Conservation (phyloP, 2,113 vertebrate genomes). For the Solenodon paradoxus region DNA sequence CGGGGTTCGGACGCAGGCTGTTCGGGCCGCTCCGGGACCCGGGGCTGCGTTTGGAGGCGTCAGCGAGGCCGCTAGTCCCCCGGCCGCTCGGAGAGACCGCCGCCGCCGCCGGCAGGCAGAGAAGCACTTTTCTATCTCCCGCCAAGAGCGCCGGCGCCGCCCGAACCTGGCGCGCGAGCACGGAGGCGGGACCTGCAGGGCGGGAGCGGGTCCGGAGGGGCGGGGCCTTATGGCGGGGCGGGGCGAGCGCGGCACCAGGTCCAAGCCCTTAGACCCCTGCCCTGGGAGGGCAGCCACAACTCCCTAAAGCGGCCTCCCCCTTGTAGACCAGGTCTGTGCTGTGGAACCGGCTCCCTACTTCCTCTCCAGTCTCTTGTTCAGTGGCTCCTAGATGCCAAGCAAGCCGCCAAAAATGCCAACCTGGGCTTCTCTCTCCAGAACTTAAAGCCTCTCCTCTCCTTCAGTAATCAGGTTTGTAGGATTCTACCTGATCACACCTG, state of each 20-base stretch:
- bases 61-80: not conserved
- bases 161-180: conserved; percentile 62
- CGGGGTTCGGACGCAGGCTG: conserved; percentile 39
- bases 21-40: conserved; percentile 44
- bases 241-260: not conserved
- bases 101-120: conserved; percentile 36
- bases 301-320: too few species aligned
- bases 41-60: not conserved
- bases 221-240: not conserved
- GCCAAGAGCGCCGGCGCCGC: conserved; percentile 78
- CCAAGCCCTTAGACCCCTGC: fast-evolving
- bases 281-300: too few species aligned
- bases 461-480: not conserved
- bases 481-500: not conserved
- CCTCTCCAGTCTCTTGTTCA: not conserved
- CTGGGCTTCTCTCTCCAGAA: not conserved
- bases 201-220: not conserved
- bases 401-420: not conserved
- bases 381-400: too few species aligned
- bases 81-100: not conserved
- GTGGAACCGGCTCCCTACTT: not conserved
- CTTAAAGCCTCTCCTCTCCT: not conserved
- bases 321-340: too few species aligned
- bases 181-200: too few species aligned
- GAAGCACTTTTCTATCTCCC: conserved; percentile 83